Conservation (phyloP, 2,113 vertebrate species). For the Hucho hucho region DNA sequence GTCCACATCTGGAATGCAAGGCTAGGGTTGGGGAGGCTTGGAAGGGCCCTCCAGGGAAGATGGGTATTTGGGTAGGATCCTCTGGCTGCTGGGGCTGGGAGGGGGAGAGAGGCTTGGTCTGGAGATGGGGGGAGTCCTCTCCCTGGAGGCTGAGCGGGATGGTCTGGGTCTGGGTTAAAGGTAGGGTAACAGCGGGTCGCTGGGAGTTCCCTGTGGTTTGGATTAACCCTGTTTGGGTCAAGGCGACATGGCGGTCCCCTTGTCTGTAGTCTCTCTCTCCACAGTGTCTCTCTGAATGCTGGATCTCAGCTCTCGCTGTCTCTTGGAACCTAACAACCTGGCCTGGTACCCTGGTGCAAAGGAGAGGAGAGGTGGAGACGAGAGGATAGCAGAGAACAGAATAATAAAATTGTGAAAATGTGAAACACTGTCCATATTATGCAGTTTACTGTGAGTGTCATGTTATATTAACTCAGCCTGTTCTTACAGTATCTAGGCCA, state of each 20-base stretch:
- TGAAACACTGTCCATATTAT: not conserved
- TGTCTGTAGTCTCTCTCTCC: slow-evolving; percentile 66
- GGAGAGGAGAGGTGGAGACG: not conserved
- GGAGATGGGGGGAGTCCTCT: slow-evolving; percentile 33
- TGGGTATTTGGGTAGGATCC: no score
- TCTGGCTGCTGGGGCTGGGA: no score
- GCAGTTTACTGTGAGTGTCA: slow-evolving; percentile 33
- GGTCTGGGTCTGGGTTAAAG: slow-evolving; percentile 9
- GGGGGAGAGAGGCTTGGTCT: no score
- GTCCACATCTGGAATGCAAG: not conserved
- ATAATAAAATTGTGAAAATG: not conserved
- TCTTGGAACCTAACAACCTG: slow-evolving; percentile 74
- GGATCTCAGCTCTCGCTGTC: slow-evolving; percentile 69
- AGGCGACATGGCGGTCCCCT: slow-evolving; percentile 52
- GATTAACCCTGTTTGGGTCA: slow-evolving; percentile 52
- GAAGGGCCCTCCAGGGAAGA: not conserved
- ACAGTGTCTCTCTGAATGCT: slow-evolving; percentile 64
- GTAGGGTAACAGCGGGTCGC: slow-evolving; percentile 48
- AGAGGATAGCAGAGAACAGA: not conserved
- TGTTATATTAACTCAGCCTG: slow-evolving; percentile 63
- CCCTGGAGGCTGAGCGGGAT: slow-evolving; percentile 41
- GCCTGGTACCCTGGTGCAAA: slow-evolving; percentile 73
- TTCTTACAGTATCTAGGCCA: slow-evolving; percentile 43
- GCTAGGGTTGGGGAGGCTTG: slow-evolving; percentile 1
- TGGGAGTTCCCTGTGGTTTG: slow-evolving; percentile 43